Evolutionary conservation across 2,888 invertebrate species (phyloP), one percentile per base, ranked within the genome.

Genomic region (Biston betularia): DNA sequence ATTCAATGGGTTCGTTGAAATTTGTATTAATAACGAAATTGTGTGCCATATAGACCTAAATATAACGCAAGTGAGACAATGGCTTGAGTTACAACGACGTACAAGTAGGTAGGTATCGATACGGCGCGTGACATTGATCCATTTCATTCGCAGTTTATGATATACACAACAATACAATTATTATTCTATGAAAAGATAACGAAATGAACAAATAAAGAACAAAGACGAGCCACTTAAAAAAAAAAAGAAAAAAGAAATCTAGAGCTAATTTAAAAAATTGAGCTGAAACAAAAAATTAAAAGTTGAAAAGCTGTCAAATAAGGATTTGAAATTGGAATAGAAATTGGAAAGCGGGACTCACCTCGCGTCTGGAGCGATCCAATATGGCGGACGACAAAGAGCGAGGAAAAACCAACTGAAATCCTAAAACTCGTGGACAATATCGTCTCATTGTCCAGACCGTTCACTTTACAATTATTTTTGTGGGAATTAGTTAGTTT

Each of bases 281-380:
- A 5, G 12, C 11, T 6, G 3, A 42, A 42, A 42, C 0, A 1
- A 8, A 42, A 55, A 55, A 14, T 6, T 6, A 40, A 9, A 8
- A n/a, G n/a, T 24, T 0, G 54, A 56, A 38, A 59, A 59, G 48
- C 38, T 40, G 40, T 53, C 61, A 65, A 40, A 65, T 49, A 6
- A 45, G 14, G 45, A 46, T 65, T 64, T 61, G 62, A 73, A 75
- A 73, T 62, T 67, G 48, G 40, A 71, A 68, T n/a, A 60, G 84
- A 82, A 84, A 82, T 80, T 80, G 82, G 81, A 88, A 88, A 88
- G 84, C 81, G 70, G 72, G 55, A 86, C 86, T 85, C 78, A 87
- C 88, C 85, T 79, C 73, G 61, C 62, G 57, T 58, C 75, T 15
- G 48, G 33, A 14, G 14, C 74, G 67, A 79, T 78, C 80, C 84